Conservation (phyloP, 2,113 vertebrate genomes). For the Spheniscus mendiculus region DNA sequence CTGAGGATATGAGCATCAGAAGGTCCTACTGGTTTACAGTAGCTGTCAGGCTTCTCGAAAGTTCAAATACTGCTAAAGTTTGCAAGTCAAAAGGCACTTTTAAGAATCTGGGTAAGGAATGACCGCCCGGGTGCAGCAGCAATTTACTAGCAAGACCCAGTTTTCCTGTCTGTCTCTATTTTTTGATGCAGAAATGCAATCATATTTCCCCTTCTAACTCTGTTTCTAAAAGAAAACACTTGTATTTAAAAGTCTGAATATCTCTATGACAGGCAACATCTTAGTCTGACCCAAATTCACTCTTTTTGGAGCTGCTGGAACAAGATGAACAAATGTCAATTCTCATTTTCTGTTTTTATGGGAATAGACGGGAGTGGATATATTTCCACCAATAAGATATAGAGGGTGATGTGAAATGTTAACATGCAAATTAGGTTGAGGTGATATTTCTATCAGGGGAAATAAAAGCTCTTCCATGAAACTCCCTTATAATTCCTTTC, state of each 20-base stretch:
- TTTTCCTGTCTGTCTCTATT: background rate
- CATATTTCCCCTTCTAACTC: background rate
- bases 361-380: background rate
- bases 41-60: background rate
- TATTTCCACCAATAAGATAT: background rate
- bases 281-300: conserved; percentile 10
- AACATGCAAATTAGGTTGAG: conserved; percentile 39
- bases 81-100: background rate
- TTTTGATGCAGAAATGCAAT: background rate
- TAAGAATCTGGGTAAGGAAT: background rate
- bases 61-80: background rate
- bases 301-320: background rate
- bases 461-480: conserved; percentile 50
- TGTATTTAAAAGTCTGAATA: background rate
- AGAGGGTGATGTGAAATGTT: background rate
- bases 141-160: background rate
- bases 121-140: background rate
- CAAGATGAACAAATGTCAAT: conserved; percentile 21
- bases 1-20: background rate
- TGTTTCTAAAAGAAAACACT: background rate
- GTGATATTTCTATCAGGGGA: conserved; percentile 37
- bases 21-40: background rate
- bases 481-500: conserved; percentile 46
- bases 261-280: background rate
- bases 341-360: conserved; percentile 4